Conservation (phyloP, 1,140 invertebrate genomes). For the Teleogryllus occipitalis region DNA sequence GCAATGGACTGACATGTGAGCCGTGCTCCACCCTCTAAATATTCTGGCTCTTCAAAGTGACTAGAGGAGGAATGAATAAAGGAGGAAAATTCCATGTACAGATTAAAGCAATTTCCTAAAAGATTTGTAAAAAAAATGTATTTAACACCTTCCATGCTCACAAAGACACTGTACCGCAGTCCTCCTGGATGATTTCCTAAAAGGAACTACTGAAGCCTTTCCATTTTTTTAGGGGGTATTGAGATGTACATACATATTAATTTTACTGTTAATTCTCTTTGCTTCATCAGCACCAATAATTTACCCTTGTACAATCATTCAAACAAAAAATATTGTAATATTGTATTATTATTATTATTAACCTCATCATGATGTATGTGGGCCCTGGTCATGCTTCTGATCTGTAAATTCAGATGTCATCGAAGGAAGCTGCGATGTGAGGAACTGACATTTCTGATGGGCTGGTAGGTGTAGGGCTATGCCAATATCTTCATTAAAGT, state of each 20-base stretch:
- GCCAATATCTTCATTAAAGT: slow-evolving; percentile 5
- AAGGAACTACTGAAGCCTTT: background rate
- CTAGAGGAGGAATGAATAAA: background rate
- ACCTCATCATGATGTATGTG: background rate
- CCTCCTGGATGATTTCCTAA: background rate
- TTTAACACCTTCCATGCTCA: background rate
- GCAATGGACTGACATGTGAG: no score
- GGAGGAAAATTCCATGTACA: background rate
- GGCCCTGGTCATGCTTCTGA: background rate
- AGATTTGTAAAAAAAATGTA: background rate
- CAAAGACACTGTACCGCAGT: slow-evolving; percentile 9
- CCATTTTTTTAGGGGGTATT: slow-evolving; percentile 10
- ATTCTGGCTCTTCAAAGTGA: background rate
- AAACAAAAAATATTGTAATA: background rate
- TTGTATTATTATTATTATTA: background rate
- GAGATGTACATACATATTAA: slow-evolving; percentile 12
- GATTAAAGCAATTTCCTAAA: background rate
- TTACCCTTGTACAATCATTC: background rate
- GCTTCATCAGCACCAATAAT: slow-evolving; percentile 11
- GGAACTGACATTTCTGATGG: background rate
- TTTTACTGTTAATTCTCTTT: slow-evolving; percentile 13
- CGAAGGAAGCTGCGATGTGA: background rate
- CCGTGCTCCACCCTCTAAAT: background rate
- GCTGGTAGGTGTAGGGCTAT: background rate
- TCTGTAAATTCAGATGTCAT: background rate